Percentiles rank a stretch among this genome's conserved stretches.
Evolutionary conservation across 2,888 invertebrate species (phyloP).

Genomic region (Ophioninae sp.): DNA sequence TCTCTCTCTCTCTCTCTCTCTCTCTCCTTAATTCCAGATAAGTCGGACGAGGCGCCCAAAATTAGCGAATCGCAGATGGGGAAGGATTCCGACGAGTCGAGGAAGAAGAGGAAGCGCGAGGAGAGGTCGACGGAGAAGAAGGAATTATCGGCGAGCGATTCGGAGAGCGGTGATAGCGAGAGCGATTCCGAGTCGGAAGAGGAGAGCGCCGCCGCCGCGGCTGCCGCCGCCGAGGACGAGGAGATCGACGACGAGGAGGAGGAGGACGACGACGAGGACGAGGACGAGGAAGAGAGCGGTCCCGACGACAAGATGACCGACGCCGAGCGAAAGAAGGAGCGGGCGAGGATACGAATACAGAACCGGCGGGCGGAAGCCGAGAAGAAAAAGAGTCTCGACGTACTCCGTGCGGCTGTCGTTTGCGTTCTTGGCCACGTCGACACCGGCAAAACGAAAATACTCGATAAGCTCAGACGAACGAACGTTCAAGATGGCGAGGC

Average conservation of each 20-base stretch:
- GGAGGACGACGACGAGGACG: conserved; percentile 82
- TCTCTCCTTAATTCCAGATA: conserved; percentile 66
- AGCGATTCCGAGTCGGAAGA: conserved; percentile 84
- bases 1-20: no score
- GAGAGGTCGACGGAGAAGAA: conserved; percentile 76
- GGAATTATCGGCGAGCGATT: conserved; percentile 76
- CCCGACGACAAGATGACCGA: conserved; percentile 87
- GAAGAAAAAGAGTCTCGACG: conserved; percentile 85
- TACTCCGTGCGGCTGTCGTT: conserved; percentile 96
- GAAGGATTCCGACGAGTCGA: conserved; percentile 51
- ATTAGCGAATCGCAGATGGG: conserved; percentile 71
- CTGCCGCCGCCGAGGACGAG: conserved; percentile 81
- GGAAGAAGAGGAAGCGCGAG: conserved; percentile 66
- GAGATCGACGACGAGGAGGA: conserved; percentile 82
- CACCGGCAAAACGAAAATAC: conserved; percentile 99
- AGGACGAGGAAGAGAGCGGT: conserved; percentile 80
- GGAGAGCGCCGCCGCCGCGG: conserved; percentile 80
- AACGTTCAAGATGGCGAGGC: conserved; percentile 98
- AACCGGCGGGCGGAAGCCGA: conserved; percentile 88
- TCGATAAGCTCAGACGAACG: conserved; percentile 95
- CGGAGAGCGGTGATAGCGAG: conserved; percentile 79
- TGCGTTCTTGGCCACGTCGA: conserved; percentile 99
- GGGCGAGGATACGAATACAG: conserved; percentile 88
- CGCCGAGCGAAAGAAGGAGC: conserved; percentile 88
- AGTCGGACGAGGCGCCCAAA: conserved; percentile 74